Conservation (phyloP, 2,797 vertebrate genomes). For the Pipistrellus nathusii region DNA sequence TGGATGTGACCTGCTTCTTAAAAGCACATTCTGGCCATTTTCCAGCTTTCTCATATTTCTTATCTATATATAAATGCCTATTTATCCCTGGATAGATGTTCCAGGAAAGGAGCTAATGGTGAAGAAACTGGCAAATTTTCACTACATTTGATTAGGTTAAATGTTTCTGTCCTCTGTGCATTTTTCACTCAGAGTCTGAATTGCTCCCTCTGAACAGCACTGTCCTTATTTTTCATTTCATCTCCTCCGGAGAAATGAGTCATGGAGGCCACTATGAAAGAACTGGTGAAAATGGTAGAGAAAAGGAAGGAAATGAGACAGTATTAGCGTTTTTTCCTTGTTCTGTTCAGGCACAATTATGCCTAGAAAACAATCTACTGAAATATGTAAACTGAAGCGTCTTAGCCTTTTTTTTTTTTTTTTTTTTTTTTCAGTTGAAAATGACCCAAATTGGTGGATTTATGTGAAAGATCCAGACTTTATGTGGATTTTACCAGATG, state of each 20-base stretch:
- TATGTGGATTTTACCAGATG: neutral
- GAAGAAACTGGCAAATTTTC: constrained; percentile 33
- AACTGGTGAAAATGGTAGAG: neutral
- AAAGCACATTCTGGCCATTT: constrained; percentile 18
- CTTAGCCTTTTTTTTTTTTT: neutral
- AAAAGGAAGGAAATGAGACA: neutral
- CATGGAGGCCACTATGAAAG: neutral
- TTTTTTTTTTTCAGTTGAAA: neutral
- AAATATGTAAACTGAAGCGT: neutral
- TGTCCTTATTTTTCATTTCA: neutral
- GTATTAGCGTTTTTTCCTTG: neutral
- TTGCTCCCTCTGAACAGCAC: neutral
- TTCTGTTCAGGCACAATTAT: neutral
- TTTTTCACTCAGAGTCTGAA: constrained; percentile 8
- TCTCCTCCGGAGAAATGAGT: neutral
- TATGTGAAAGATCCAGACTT: neutral
- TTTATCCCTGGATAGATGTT: neutral
- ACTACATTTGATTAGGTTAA: neutral
- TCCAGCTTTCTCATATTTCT: neutral
- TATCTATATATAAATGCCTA: neutral
- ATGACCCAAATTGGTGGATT: neutral
- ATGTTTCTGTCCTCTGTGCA: neutral
- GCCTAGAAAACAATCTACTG: neutral
- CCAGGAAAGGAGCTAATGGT: neutral
- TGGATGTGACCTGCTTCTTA: neutral